phyloP scores from a whole-genome alignment of 2,113 vertebrate species.

The Halcyon senegalensis region DNA sequence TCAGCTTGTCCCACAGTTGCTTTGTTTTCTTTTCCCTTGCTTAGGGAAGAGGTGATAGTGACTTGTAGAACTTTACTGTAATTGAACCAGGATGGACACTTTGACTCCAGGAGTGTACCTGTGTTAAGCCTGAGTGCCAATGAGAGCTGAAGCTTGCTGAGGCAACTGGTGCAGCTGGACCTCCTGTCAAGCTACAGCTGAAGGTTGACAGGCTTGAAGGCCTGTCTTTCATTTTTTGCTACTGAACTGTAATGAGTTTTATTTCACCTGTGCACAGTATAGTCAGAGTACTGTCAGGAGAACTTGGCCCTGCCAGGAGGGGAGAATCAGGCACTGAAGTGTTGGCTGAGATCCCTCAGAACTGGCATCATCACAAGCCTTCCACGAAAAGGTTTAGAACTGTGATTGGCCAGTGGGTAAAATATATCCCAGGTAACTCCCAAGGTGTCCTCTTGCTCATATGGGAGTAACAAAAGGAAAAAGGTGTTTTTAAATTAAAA shows the following conservation, averaged over 20 bases:
- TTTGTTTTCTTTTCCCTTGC: neutral
- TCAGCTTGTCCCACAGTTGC: neutral
- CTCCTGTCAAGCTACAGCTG: neutral
- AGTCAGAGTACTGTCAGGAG: neutral
- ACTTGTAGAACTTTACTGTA: neutral
- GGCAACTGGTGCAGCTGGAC: neutral
- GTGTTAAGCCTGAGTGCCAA: neutral
- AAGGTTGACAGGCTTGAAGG: neutral
- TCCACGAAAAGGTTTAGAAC: neutral
- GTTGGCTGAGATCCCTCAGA: neutral
- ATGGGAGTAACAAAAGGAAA: neutral
- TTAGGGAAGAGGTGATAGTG: neutral
- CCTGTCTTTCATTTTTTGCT: neutral
- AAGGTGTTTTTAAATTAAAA: neutral
- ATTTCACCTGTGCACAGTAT: neutral
- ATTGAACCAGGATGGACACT: neutral
- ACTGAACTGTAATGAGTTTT: neutral
- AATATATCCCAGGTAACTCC: neutral
- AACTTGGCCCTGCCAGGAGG: neutral
- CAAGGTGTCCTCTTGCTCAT: neutral
- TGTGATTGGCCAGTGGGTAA: neutral
- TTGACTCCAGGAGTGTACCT: neutral
- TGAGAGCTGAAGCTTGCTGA: neutral
- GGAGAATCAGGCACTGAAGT: neutral
- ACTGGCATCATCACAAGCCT: neutral